Conservation (phyloP, 1,140 invertebrate genomes). For the Drosophila nigromelanica region DNA sequence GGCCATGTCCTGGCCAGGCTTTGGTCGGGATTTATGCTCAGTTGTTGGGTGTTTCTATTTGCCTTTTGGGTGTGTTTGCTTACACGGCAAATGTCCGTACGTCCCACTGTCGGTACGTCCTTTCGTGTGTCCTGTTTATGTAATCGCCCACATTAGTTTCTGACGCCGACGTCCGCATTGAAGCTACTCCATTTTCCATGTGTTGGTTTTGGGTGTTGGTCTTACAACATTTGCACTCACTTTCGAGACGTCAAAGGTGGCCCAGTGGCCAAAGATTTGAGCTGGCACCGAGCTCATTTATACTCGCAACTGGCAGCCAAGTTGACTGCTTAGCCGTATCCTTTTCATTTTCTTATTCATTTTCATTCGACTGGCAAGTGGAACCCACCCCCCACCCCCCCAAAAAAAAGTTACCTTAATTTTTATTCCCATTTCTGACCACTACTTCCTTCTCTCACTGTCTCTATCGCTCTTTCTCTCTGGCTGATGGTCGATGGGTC, state of each 20-base stretch:
- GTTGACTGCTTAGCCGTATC: conserved; percentile 35
- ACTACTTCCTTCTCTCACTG: not conserved
- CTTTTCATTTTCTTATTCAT: conserved; percentile 57
- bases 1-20: conserved; percentile 32
- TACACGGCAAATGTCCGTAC: conserved; percentile 44
- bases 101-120: conserved; percentile 50
- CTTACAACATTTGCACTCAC: conserved; percentile 58
- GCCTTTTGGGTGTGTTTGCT: conserved; percentile 70
- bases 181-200: conserved; percentile 14
- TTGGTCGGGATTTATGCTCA: conserved; percentile 76
- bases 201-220: conserved; percentile 31
- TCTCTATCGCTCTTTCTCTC: not conserved
- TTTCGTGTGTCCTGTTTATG: conserved; percentile 80
- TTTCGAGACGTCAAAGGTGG: conserved; percentile 13
- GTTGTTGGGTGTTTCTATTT: conserved; percentile 70
- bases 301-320: conserved; percentile 22
- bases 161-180: conserved; percentile 28
- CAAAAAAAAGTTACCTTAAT: conserved; percentile 59
- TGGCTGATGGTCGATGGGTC: conserved; percentile 19
- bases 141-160: conserved; percentile 79
- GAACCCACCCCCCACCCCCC: not conserved
- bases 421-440: conserved; percentile 40
- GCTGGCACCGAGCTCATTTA: conserved; percentile 32
- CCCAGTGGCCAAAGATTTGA: conserved; percentile 18
- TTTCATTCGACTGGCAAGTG: conserved; percentile 21